phyloP scores from a whole-genome alignment of 2,797 vertebrate genomes.

The Sebastes hopkinsi region DNA sequence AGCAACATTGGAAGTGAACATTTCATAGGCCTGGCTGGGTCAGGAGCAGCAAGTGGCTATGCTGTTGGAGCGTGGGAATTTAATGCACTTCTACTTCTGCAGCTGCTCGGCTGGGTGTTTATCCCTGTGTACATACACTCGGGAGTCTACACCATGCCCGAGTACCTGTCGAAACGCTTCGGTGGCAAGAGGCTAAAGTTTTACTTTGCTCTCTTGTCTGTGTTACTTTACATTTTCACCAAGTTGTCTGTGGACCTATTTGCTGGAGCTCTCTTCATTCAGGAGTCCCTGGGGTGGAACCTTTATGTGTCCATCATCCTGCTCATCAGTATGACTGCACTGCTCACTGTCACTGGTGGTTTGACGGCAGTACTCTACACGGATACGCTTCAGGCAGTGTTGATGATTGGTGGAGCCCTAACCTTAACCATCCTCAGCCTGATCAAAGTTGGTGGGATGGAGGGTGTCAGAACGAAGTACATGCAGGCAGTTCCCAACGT shows the following conservation, averaged over 20 bases:
- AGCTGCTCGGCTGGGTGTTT: constrained; percentile 99
- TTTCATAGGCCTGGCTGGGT: constrained; percentile 98
- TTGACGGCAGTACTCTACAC: constrained; percentile 98
- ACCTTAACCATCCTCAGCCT: constrained; percentile 93
- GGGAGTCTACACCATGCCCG: constrained; percentile 98
- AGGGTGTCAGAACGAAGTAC: constrained; percentile 94
- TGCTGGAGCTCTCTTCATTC: constrained; percentile 97
- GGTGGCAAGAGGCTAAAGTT: constrained; percentile 95
- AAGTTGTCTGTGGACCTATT: constrained; percentile 98
- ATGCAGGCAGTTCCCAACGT: constrained; percentile 95
- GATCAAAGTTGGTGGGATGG: constrained; percentile 91
- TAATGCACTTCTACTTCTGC: constrained; percentile 96
- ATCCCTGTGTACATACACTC: constrained; percentile 97
- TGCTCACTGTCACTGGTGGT: constrained; percentile 95
- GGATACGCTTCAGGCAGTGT: constrained; percentile 94
- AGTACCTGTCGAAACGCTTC: constrained; percentile 96
- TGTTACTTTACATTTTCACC: constrained; percentile 98
- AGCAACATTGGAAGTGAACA: constrained; percentile 99
- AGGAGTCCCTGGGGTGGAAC: constrained; percentile 98
- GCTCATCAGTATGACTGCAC: constrained; percentile 94
- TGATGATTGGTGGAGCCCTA: constrained; percentile 96
- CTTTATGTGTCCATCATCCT: constrained; percentile 94
- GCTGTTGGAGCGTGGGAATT: constrained; percentile 99
- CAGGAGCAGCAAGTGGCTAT: constrained; percentile 97
- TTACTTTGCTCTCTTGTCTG: constrained; percentile 93